Evolutionary conservation across 2,113 vertebrate genomes (phyloP), one percentile per base, ranked within the genome.

Genomic region (Pterocles orientalis): DNA sequence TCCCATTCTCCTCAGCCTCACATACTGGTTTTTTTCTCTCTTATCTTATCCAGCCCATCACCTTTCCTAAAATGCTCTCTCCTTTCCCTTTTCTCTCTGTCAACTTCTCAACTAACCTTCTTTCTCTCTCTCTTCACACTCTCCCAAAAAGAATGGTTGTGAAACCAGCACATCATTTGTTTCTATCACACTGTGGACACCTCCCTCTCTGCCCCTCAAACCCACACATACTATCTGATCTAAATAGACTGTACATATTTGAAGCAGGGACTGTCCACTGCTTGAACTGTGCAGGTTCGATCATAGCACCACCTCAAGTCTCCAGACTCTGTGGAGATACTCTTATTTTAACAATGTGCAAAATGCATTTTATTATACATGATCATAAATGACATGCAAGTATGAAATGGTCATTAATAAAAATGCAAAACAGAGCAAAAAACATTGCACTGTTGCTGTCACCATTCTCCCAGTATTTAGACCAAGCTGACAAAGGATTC

Each of bases 21-120:
- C 0, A 1, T 60, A 5, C 31, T 21, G 48, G 48, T 79, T 39
- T 21, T 62, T 68, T 53, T 75, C 53, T 58, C 34, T 39, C 56
- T 45, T 19, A 8, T 62, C 25, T 90, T 60, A 73, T 7, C 50
- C 41, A 70, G 68, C 24, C 25, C 47, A 36, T 80, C 66, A 70
- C 79, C 87, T 90, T 82, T 65, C 92, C 72, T 75, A 66, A 91
- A 92, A 81, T 71, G 51, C 7, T 76, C 68, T 28, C 43, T 71
- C 58, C 41, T 17, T 85, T 82, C 75, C 62, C 28, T 90, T 94
- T 95, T 94, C n/a, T 88, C 50, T 89, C 77, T 51, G 8, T 36
- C 57, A 87, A 87, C 66, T 95, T 95, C 64, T 68, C 56, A 88
- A 64, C 51, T 77, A 82, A 79, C 39, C 82, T 79, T 83, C 73